Evolutionary conservation across 2,113 vertebrate species (phyloP), one percentile per base, ranked within the genome.

Genomic region (Ailurus styani): DNA sequence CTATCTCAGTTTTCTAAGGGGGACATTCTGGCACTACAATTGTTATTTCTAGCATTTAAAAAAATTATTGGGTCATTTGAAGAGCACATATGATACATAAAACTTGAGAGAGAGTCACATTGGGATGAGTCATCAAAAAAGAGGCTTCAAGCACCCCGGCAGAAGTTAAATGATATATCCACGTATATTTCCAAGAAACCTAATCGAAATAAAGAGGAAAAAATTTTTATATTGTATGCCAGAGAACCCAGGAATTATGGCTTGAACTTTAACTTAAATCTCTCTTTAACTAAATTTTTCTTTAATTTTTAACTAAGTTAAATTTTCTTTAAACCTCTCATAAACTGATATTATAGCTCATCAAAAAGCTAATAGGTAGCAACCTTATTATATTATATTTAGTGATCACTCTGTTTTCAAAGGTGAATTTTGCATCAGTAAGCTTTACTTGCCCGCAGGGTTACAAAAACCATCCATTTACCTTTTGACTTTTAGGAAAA

Each of bases 321-420:
- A n/a, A n/a, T n/a, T n/a, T n/a, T n/a, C n/a, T n/a, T 60, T 2
- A 2, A 18, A 0, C 52, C 14, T 93, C 17, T 82, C 10, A 2
- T 40, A 57, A 54, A 8, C n/a, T 96, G 52, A 47, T 66, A 14
- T 62, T 42, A 14, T 86, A 83, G 27, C 47, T 14, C 25, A 84
- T 55, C 21, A 83, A 40, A 57, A 75, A 45, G 21, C 55, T 50
- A 81, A 52, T 54, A 85, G 17, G 20, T 20, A 77, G 40, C 8
- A 94, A 93, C 11, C 83, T 95, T 60, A n/a, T n/a, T n/a, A n/a
- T n/a, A n/a, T n/a, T n/a, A 68, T 94, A 34, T 87, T 66, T 87
- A 62, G 25, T 90, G 42, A 79, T 90, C 34, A 47, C 4, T 42
- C 34, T 64, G 15, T 37, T 66, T 60, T 85, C 78, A 52, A 81